phyloP scores from a whole-genome alignment of 2,888 invertebrate species.

The Lumbricus terrestris region DNA sequence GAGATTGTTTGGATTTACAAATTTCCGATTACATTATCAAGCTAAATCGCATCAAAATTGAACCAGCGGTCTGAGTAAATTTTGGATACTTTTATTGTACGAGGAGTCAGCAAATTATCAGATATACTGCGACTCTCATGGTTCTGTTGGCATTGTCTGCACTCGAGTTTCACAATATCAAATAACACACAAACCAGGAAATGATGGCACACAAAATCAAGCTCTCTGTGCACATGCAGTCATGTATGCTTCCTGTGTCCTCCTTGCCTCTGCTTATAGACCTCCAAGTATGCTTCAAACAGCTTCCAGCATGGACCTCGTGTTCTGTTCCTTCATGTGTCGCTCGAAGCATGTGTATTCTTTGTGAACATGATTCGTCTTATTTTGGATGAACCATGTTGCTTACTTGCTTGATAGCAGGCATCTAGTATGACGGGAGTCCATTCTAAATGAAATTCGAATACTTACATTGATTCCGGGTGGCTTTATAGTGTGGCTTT shows the following conservation, averaged over 20 bases:
- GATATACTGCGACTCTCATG: not conserved
- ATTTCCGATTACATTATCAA: not conserved
- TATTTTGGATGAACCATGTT: not conserved
- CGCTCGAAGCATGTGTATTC: not conserved
- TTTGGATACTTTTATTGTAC: not conserved
- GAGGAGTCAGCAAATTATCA: not conserved
- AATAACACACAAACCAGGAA: not conserved
- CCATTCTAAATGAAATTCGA: not conserved
- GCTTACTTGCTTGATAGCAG: not conserved
- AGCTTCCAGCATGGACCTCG: not conserved
- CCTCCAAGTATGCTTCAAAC: not conserved
- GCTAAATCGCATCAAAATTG: not conserved
- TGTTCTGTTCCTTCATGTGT: not conserved
- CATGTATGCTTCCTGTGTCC: not conserved
- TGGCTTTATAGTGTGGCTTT: not conserved
- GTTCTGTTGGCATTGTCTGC: not conserved
- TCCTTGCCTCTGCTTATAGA: not conserved
- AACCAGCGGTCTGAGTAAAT: not conserved
- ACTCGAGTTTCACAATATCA: not conserved
- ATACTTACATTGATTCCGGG: not conserved
- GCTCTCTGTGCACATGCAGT: not conserved
- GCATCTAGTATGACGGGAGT: not conserved
- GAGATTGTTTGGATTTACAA: not conserved
- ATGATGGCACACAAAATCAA: constrained; percentile 3
- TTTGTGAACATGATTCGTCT: not conserved